A percentile compares a stretch with the other conserved stretches of the same genome.
Conservation (phyloP, 2,888 invertebrate species). For the Cerceris ruficornis region DNA sequence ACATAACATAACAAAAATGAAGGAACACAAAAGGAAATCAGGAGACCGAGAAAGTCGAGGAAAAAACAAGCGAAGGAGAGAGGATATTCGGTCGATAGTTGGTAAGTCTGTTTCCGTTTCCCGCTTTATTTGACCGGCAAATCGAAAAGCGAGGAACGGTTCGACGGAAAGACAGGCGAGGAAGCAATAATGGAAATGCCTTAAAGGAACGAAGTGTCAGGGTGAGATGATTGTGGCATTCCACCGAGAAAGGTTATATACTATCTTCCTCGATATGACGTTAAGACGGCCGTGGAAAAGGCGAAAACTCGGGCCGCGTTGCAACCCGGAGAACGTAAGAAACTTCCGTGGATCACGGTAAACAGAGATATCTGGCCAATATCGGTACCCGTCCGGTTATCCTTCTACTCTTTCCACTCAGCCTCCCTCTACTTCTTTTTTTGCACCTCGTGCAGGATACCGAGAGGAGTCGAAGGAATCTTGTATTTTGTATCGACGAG, state of each 20-base stretch:
- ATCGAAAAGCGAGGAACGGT: constrained; percentile 15
- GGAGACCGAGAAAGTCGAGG: too few species aligned
- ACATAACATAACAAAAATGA: too few species aligned
- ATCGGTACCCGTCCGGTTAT: constrained; percentile 33
- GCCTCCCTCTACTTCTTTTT: neutral
- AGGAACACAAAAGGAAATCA: too few species aligned
- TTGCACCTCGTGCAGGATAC: neutral
- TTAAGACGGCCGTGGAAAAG: constrained; percentile 1
- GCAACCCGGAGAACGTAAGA: constrained; percentile 11
- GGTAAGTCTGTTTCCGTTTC: neutral
- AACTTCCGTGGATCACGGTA: constrained; percentile 32
- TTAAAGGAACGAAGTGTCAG: constrained; percentile 34
- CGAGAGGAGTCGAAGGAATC: neutral
- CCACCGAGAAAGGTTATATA: constrained; percentile 1
- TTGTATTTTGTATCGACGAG: neutral
- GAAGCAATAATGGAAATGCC: constrained; percentile 36
- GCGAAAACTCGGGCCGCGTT: constrained; percentile 11
- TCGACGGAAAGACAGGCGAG: constrained; percentile 30
- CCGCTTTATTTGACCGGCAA: neutral
- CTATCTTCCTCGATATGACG: constrained; percentile 18
- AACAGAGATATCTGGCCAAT: constrained; percentile 30
- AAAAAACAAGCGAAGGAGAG: neutral
- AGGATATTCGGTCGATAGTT: neutral
- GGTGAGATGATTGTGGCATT: constrained; percentile 6
- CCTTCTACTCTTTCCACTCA: constrained; percentile 1